Evolutionary conservation across 2,797 vertebrate species (phyloP).

Genomic region (Uromys caudimaculatus): DNA sequence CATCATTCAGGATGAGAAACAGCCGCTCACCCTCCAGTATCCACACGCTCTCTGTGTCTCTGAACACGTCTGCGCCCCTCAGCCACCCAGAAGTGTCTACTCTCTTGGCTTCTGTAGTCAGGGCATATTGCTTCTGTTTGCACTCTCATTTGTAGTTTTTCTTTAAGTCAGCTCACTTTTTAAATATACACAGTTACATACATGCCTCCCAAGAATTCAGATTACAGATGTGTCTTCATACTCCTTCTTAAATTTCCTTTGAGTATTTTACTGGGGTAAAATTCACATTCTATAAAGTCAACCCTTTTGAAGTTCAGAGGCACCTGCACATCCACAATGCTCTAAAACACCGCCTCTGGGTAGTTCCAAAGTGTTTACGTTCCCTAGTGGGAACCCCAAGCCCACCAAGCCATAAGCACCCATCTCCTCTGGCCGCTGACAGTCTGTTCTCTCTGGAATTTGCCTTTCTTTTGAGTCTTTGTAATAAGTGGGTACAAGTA

Average conservation of each 20-base stretch:
- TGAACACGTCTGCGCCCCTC: accelerated
- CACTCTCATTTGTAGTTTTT: neutral
- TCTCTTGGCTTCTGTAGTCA: neutral
- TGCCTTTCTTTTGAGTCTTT: neutral
- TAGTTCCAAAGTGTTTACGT: neutral
- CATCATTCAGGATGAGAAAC: neutral
- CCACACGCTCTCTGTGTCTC: neutral
- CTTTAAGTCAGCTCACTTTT: neutral
- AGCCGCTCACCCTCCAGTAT: neutral
- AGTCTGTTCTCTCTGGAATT: neutral
- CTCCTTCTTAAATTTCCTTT: neutral
- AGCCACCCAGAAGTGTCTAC: neutral
- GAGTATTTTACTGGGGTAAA: neutral
- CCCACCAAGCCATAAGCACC: neutral
- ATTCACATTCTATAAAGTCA: neutral
- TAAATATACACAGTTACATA: neutral
- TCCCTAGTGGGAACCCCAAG: neutral
- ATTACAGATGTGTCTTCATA: neutral
- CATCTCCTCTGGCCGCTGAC: neutral
- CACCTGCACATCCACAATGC: neutral
- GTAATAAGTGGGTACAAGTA: neutral
- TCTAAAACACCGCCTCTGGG: neutral
- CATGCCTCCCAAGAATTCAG: neutral
- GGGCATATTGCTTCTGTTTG: neutral
- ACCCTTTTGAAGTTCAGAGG: neutral